phyloP scores from a whole-genome alignment of 2,797 vertebrate genomes.

The Coluber constrictor region DNA sequence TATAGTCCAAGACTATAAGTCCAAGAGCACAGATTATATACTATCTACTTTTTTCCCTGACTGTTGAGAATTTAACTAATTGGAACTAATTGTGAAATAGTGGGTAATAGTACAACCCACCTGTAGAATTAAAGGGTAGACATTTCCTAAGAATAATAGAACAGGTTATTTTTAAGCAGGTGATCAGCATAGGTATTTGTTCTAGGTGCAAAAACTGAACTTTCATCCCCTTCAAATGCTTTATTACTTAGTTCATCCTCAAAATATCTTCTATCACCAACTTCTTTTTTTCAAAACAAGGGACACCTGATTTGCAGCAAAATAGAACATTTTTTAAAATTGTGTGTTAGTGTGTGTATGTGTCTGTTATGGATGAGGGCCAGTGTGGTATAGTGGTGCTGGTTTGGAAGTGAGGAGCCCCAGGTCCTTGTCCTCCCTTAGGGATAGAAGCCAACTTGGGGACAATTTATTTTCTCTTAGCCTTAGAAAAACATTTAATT shows the following conservation, averaged over 20 bases:
- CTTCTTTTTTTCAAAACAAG: background rate
- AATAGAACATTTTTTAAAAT: background rate
- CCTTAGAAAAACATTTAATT: background rate
- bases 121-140: background rate
- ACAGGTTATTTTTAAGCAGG: background rate
- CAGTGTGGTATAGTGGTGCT: background rate
- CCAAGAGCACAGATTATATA: background rate
- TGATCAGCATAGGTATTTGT: background rate
- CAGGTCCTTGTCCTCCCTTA: background rate
- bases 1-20: background rate
- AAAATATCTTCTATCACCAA: background rate
- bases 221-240: background rate
- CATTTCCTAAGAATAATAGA: background rate
- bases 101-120: background rate
- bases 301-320: background rate
- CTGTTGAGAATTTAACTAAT: background rate
- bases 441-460: background rate
- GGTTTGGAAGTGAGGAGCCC: background rate
- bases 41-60: background rate
- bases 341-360: background rate
- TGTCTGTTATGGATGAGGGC: background rate
- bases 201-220: background rate
- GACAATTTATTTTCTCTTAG: background rate
- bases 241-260: background rate
- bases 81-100: background rate